These are phyloP conservation scores for Acronicta psi DNA, from an alignment of 2,888 invertebrate genomes.

Conservation along the genomic window DNA sequence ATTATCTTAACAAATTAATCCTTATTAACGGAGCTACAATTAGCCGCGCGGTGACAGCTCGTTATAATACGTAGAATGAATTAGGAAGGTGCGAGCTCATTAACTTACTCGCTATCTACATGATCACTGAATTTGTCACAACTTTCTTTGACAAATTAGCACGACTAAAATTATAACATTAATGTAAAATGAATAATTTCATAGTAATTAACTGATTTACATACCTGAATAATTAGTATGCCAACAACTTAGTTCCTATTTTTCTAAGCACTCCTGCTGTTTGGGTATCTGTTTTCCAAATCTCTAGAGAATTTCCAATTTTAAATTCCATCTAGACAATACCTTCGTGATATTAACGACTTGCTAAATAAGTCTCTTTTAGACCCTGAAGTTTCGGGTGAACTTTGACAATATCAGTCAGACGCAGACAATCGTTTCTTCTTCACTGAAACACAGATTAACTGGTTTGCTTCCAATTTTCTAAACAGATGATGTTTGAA, in stretches of 20 bases:
- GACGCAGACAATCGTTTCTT: too few relatives aligned
- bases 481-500: too few relatives aligned
- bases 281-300: too few relatives aligned
- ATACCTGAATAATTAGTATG: neutral
- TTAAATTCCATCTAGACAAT: too few relatives aligned
- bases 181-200: conserved; percentile 42
- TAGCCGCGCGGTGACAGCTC: conserved; percentile 21
- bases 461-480: conserved; percentile 12
- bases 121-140: conserved; percentile 47
- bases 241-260: neutral
- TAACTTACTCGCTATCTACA: conserved; percentile 45
- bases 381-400: too few relatives aligned
- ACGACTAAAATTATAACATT: conserved; percentile 35
- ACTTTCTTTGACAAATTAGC: conserved; percentile 45
- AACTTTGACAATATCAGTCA: too few relatives aligned
- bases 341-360: too few relatives aligned
- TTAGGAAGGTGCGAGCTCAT: conserved; percentile 43
- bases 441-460: conserved; percentile 1
- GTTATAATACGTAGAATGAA: conserved; percentile 47
- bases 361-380: too few relatives aligned
- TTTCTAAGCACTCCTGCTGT: too few relatives aligned
- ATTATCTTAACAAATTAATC: conserved; percentile 19
- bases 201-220: conserved; percentile 25
- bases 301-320: too few relatives aligned
- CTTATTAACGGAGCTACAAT: conserved; percentile 35